Evolutionary conservation across 2,797 vertebrate species (phyloP).

Genomic region (Buphagus erythrorhynchus): DNA sequence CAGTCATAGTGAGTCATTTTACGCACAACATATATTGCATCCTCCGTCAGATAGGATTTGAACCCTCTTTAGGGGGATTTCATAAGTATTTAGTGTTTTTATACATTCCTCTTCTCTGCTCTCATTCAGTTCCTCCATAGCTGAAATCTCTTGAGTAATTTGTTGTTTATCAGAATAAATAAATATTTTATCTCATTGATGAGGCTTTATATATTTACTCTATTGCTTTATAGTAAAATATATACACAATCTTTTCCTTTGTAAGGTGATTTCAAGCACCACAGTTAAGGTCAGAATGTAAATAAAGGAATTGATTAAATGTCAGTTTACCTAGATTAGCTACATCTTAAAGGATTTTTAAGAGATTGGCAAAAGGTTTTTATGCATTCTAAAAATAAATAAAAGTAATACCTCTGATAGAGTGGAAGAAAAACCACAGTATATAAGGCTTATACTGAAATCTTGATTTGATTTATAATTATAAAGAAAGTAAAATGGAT

Average conservation of each 20-base stretch:
- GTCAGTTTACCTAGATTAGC: slow-evolving; percentile 9
- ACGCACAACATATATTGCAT: not conserved
- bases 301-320: slow-evolving; percentile 47
- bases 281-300: slow-evolving; percentile 16
- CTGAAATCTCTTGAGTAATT: not conserved
- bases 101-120: not conserved
- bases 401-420: not conserved
- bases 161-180: not conserved
- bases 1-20: not conserved
- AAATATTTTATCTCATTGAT: not conserved
- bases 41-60: not conserved
- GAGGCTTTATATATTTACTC: not conserved
- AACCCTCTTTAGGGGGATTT: not conserved
- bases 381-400: not conserved
- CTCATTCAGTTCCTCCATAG: not conserved
- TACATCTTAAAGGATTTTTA: not conserved
- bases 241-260: not conserved
- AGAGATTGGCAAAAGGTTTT: not conserved
- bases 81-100: not conserved
- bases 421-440: not conserved
- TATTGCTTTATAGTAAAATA: not conserved
- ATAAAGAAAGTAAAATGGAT: not conserved
- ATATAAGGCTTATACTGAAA: not conserved
- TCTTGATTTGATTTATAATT: not conserved
- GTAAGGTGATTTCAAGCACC: not conserved